Evolutionary conservation across 2,113 vertebrate genomes (phyloP).

Genomic region (Nannobrachium achirus): DNA sequence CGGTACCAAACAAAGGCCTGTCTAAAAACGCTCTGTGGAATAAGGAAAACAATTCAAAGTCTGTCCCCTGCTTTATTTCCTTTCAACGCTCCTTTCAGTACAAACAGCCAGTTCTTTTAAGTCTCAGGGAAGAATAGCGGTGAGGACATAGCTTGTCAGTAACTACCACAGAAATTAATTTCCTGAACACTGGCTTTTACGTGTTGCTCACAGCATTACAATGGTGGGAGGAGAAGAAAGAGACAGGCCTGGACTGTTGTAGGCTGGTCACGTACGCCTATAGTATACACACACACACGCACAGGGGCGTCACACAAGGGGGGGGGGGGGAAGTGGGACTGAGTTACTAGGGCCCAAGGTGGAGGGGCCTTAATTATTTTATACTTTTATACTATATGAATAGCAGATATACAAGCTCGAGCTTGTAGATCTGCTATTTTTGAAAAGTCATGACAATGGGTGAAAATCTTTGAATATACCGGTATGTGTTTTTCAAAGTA

Average conservation of each 20-base stretch:
- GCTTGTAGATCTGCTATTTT: no score
- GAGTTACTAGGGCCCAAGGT: no score
- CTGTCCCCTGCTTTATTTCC: conserved; percentile 7
- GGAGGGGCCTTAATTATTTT: no score
- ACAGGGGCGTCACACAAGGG: no score
- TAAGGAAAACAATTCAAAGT: conserved; percentile 19
- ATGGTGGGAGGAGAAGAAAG: conserved; percentile 38
- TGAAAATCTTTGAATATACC: no score
- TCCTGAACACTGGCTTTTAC: conserved; percentile 34
- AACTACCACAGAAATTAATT: conserved; percentile 43
- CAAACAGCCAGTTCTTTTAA: conserved; percentile 20
- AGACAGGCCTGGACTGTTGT: conserved; percentile 9
- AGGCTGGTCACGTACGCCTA: conserved; percentile 47
- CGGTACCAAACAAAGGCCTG: not conserved
- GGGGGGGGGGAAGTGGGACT: no score
- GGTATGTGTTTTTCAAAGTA: no score
- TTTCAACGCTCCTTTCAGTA: not conserved
- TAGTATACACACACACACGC: conserved; percentile 2
- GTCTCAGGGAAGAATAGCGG: conserved; percentile 21
- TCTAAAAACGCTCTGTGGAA: conserved; percentile 1
- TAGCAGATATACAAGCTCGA: no score
- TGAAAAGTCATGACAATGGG: no score
- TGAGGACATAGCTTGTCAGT: conserved; percentile 48
- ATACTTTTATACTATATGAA: no score
- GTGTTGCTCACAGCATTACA: conserved; percentile 37